These are phyloP conservation scores for Cacoxenus indagator DNA, from an alignment of 2,888 invertebrate genomes.

Conservation along the genomic window DNA sequence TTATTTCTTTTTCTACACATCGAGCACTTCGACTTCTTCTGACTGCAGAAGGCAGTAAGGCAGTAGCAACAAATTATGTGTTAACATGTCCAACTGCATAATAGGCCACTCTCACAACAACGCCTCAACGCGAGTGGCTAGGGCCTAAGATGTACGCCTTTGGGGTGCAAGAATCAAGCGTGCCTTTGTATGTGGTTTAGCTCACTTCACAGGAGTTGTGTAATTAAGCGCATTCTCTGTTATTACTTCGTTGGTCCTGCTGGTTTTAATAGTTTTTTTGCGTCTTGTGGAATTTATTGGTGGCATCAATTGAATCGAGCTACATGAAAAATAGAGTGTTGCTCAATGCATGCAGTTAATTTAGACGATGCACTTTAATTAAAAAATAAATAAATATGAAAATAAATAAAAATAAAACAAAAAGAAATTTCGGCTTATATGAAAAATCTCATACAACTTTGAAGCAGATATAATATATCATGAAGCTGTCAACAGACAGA, in stretches of 20 bases:
- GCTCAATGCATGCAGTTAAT: no score
- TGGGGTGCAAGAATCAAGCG: not conserved
- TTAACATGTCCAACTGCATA: conserved; percentile 47
- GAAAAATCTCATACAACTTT: conserved; percentile 11
- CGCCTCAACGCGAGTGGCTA: conserved; percentile 36
- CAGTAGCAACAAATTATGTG: conserved; percentile 55
- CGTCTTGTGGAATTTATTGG: no score
- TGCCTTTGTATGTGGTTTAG: no score
- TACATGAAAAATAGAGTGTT: no score
- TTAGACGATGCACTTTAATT: no score
- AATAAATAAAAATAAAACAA: no score
- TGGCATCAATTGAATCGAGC: no score
- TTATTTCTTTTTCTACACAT: not conserved
- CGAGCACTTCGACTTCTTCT: not conserved
- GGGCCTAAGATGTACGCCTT: not conserved
- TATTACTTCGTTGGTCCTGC: no score
- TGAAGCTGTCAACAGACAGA: not conserved
- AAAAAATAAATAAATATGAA: no score
- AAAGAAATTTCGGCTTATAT: not conserved
- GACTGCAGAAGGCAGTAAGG: not conserved
- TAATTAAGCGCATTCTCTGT: no score
- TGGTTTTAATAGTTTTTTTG: no score
- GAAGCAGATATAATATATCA: not conserved
- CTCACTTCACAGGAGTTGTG: no score
- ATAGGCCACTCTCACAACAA: conserved; percentile 43